These are phyloP conservation scores for Sciurus niger DNA, from an alignment of 2,113 vertebrate genomes.

Conservation along the genomic window DNA sequence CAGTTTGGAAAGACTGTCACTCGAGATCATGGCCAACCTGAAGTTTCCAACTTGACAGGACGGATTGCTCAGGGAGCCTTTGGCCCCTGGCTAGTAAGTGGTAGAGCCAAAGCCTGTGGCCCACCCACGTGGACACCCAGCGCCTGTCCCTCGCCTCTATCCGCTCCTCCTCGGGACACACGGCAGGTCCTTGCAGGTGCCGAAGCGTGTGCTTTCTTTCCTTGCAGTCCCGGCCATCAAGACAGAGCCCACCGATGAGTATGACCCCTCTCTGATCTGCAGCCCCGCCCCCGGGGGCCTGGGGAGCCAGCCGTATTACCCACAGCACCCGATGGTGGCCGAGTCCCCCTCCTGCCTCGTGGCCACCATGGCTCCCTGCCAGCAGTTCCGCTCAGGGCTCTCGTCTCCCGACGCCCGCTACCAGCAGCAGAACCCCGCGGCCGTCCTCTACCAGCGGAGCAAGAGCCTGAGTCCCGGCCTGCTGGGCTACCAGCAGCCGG, in stretches of 20 bases:
- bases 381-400: conserved; percentile 92
- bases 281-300: conserved; percentile 92
- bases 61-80: neutral
- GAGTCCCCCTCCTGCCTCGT: conserved; percentile 93
- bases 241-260: conserved; percentile 97
- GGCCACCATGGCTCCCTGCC: conserved; percentile 94
- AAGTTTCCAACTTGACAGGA: neutral
- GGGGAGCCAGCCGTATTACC: conserved; percentile 94
- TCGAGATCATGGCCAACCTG: neutral
- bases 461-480: conserved; percentile 93
- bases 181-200: conserved; percentile 45
- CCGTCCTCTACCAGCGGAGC: conserved; percentile 94
- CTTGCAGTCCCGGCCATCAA: conserved; percentile 96
- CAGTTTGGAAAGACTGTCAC: neutral
- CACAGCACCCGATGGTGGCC: conserved; percentile 90
- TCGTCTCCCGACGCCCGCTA: conserved; percentile 92
- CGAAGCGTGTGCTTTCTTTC: conserved; percentile 84
- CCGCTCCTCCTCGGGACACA: neutral
- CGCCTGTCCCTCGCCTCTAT: fast-evolving
- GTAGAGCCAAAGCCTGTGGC: neutral
- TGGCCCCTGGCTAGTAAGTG: neutral
- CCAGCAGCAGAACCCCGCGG: conserved; percentile 93
- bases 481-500: conserved; percentile 91
- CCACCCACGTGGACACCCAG: fast-evolving
- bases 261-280: conserved; percentile 93